phyloP scores from a whole-genome alignment of 2,797 vertebrate species.

The Karalla daura region DNA sequence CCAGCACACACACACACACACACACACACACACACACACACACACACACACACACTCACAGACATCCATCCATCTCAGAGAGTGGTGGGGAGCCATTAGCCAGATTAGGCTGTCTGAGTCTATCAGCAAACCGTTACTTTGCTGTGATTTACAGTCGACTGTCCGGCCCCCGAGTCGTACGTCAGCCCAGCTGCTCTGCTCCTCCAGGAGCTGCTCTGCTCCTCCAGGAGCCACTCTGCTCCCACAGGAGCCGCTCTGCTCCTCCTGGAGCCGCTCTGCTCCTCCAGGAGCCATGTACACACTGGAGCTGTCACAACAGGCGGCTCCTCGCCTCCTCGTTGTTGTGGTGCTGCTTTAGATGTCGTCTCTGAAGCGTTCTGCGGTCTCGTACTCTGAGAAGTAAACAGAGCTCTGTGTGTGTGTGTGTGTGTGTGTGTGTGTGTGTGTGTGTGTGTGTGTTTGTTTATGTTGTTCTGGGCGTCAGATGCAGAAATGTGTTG shows the following conservation, averaged over 20 bases:
- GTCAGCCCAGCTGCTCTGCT: conserved; percentile 21
- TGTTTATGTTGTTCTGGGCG: not conserved
- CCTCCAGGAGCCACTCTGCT: too few species aligned
- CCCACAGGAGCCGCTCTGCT: conserved; percentile 4
- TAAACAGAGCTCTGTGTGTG: not conserved
- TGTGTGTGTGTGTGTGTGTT: not conserved
- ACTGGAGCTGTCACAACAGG: not conserved
- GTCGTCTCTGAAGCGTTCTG: conserved; percentile 8
- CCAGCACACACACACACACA: conserved; percentile 10
- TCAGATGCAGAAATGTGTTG: too few species aligned
- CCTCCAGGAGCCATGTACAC: conserved; percentile 22
- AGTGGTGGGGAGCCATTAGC: conserved; percentile 60
- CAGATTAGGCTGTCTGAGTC: conserved; percentile 66
- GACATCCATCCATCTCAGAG: conserved; percentile 32
- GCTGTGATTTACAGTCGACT: conserved; percentile 46
- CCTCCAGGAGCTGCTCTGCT: conserved; percentile 13
- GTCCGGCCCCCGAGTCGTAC: not conserved
- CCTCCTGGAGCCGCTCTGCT: conserved; percentile 5
- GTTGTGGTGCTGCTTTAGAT: too few species aligned
- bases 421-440: not conserved
- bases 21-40: conserved; percentile 19
- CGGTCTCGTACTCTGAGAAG: not conserved
- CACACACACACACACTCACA: not conserved
- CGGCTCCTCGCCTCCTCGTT: too few species aligned
- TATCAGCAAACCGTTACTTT: conserved; percentile 52